Evolutionary conservation across 2,888 invertebrate species (phyloP), one percentile per base, ranked within the genome.

Genomic region (Drosophila nr. medialis): DNA sequence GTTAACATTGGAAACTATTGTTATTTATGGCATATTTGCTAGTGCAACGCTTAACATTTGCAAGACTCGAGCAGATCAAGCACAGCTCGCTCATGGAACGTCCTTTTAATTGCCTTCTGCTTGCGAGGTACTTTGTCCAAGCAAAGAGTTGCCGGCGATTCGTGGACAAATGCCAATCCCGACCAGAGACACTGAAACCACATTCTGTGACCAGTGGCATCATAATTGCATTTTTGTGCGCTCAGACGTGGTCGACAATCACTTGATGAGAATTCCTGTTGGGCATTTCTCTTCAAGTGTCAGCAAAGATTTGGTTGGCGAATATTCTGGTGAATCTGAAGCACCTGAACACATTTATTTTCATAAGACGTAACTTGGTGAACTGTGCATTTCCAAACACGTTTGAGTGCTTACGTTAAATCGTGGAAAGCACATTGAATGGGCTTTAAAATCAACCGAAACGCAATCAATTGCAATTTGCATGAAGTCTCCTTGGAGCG

Each of bases 151-250:
- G 45, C 8, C 8, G 15, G 15, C 15, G 15, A 5, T 13, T 34
- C 8, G 15, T 45, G 24, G 15, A 24, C 24, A 24, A 45, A 45
- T 45, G 45, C 8, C 15, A 45, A 8, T 45, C 15, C 24, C 45
- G 24, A 4, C 8, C 45, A 8, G 24, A 45, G 45, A 24, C 1
- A 8, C 0, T 4, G 15, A 24, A 24, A 45, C 53, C 36, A 48
- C 50, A 50, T 61, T 40, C 24, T 4, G 45, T 45, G 13, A 15
- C 24, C 45, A 24, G 49, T 24, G 60, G 51, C 51, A 54, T 50
- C 63, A 75, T 75, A 82, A 84, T 84, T 83, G 82, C 80, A 80
- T 80, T 83, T 81, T 77, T 84, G 80, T 75, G 66, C 75, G 42
- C 34, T 66, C 68, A 53, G 27, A 56, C 63, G 64, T 71, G 63